These are phyloP conservation scores for Toxotes chatareus DNA, from an alignment of 2,113 vertebrate genomes.

Conservation along the genomic window DNA sequence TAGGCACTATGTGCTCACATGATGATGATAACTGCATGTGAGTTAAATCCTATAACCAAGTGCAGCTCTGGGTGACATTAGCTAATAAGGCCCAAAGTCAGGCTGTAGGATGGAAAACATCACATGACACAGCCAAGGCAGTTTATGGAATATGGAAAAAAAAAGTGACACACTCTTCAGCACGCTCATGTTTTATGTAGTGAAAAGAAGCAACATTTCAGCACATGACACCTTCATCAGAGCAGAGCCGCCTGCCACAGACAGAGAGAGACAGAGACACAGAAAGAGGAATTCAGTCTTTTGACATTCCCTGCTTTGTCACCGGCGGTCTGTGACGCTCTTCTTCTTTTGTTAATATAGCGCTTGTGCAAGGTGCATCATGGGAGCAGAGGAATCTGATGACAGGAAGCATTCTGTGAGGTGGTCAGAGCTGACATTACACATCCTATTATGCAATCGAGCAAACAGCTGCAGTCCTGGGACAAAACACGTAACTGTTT, in stretches of 20 bases:
- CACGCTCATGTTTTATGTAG: constrained; percentile 52
- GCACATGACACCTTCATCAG: constrained; percentile 44
- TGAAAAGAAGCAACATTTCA: constrained; percentile 54
- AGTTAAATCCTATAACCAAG: constrained; percentile 23
- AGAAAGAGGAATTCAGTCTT: constrained; percentile 19
- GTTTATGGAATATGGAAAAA: constrained; percentile 8
- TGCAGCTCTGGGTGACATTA: constrained; percentile 5
- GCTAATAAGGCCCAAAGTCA: not conserved
- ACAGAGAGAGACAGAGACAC: not conserved
- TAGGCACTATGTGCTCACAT: rapidly evolving
- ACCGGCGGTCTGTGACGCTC: constrained; percentile 33
- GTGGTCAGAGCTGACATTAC: constrained; percentile 56
- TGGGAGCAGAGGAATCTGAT: constrained; percentile 72
- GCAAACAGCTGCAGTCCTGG: constrained; percentile 40
- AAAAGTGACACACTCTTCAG: constrained; percentile 19
- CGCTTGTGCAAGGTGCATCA: constrained; percentile 58
- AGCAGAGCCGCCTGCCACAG: constrained; percentile 21
- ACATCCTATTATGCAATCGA: constrained; percentile 61
- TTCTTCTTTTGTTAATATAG: constrained; percentile 47
- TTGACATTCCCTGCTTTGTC: constrained; percentile 64
- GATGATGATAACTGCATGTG: not conserved
- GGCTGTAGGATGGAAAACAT: constrained; percentile 31
- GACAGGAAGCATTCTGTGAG: constrained; percentile 64
- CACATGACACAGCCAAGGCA: constrained; percentile 43
- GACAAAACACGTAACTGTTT: constrained; percentile 7